Evolutionary conservation across 2,888 invertebrate species (phyloP).

Genomic region (Idaea dimidiata): DNA sequence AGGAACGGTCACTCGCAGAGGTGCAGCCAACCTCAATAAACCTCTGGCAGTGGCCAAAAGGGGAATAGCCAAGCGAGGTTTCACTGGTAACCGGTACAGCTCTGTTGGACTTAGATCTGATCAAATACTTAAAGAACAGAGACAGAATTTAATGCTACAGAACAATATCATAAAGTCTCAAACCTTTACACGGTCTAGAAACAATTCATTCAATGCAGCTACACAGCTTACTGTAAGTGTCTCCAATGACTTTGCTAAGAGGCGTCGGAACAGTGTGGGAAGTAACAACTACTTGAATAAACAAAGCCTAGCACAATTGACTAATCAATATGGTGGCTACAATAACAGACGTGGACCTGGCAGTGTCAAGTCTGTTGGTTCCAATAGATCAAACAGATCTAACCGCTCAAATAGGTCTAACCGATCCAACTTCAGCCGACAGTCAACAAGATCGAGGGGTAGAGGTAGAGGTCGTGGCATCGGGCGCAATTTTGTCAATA

Average conservation of each 20-base stretch:
- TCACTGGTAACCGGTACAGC: conserved; percentile 64
- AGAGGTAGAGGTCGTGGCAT: conserved; percentile 64
- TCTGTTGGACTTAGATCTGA: conserved; percentile 72
- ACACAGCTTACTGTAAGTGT: conserved; percentile 72
- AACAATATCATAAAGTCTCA: conserved; percentile 67
- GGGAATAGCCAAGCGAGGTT: conserved; percentile 70
- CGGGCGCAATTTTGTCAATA: conserved; percentile 63
- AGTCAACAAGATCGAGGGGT: conserved; percentile 53
- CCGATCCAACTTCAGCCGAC: conserved; percentile 51
- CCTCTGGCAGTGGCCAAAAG: conserved; percentile 67
- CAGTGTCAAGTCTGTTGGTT: conserved; percentile 69
- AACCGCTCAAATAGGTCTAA: conserved; percentile 53
- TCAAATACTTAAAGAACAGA: conserved; percentile 65
- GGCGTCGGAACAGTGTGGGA: conserved; percentile 68
- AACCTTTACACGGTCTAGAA: conserved; percentile 71
- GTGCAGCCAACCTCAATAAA: conserved; percentile 46
- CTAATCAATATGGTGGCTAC: conserved; percentile 59
- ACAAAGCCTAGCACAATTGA: conserved; percentile 64
- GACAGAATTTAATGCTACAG: conserved; percentile 48
- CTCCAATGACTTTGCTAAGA: conserved; percentile 65
- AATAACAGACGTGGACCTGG: conserved; percentile 62
- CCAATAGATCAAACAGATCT: conserved; percentile 58
- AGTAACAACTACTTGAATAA: conserved; percentile 62
- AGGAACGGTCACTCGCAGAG: conserved; percentile 58
- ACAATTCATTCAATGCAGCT: conserved; percentile 62